Percentiles rank a stretch among this genome's conserved stretches.
Evolutionary conservation across 64 coral and sea anemone genomes (phyloP).

Genomic region (Catalaphyllia jardinei): DNA sequence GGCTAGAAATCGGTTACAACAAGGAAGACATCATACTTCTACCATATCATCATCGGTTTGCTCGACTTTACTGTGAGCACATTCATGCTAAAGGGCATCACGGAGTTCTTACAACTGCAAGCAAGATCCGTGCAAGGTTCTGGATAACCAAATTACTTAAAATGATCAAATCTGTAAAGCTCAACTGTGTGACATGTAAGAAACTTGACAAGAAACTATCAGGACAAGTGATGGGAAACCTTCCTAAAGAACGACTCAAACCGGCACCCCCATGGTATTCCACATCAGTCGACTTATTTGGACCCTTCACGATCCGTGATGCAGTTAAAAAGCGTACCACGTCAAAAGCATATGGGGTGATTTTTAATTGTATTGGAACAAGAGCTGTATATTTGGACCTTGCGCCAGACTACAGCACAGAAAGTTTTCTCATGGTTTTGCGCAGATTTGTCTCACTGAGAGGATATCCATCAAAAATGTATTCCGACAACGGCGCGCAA

Average conservation of each 20-base stretch:
- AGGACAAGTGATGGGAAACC: too few relatives aligned
- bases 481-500: conserved; percentile 18
- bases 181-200: too few relatives aligned
- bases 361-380: conserved; percentile 24
- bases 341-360: conserved; percentile 37
- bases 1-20: conserved; percentile 7
- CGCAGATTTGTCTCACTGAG: conserved; percentile 16
- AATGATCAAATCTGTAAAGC: not conserved
- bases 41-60: conserved; percentile 27
- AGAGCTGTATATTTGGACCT: conserved; percentile 34
- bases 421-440: conserved; percentile 29
- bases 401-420: conserved; percentile 22
- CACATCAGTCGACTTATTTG: conserved; percentile 7
- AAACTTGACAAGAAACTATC: too few relatives aligned
- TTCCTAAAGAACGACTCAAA: not conserved
- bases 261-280: conserved; percentile 28
- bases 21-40: conserved; percentile 24
- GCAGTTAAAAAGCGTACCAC: conserved; percentile 37
- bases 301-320: not conserved
- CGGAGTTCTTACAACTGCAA: conserved; percentile 33
- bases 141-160: conserved; percentile 27
- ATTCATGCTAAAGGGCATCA: conserved; percentile 34
- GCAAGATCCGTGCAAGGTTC: conserved; percentile 30
- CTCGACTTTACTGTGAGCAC: not conserved
- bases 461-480: conserved; percentile 14